Conservation (phyloP, 2,797 vertebrate genomes). For the Sciurus vulgaris region DNA sequence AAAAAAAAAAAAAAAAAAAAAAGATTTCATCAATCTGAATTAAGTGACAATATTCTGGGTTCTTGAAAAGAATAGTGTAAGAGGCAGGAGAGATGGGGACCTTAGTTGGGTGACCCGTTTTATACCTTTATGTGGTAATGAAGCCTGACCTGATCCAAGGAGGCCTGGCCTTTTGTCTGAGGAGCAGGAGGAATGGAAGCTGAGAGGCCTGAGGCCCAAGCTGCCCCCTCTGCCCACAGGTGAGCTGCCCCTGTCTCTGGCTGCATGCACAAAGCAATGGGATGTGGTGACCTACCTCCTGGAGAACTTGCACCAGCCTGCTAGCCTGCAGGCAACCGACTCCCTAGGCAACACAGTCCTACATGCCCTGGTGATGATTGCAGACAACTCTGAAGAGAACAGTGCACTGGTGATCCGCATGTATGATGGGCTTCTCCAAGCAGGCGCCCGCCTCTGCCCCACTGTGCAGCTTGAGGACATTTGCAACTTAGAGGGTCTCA, state of each 20-base stretch:
- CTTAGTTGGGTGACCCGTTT: neutral
- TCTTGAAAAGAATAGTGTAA: neutral
- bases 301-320: slow-evolving; percentile 89
- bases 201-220: neutral
- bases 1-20: neutral
- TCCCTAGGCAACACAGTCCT: slow-evolving; percentile 95
- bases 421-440: slow-evolving; percentile 92
- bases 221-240: slow-evolving; percentile 86
- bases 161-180: neutral
- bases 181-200: neutral
- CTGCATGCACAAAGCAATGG: slow-evolving; percentile 96
- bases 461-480: slow-evolving; percentile 90
- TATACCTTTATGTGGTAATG: neutral
- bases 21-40: no score
- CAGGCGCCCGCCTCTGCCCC: slow-evolving; percentile 84
- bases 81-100: neutral
- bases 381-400: slow-evolving; percentile 92
- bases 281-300: slow-evolving; percentile 93
- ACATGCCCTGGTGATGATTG: slow-evolving; percentile 94
- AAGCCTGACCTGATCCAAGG: neutral
- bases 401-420: slow-evolving; percentile 91
- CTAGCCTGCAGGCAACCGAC: slow-evolving; percentile 89
- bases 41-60: neutral
- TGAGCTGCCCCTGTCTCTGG: slow-evolving; percentile 95
- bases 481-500: slow-evolving; percentile 90